Evolutionary conservation across 2,888 invertebrate genomes (phyloP).

Genomic region (Apomyelois bistriatella): DNA sequence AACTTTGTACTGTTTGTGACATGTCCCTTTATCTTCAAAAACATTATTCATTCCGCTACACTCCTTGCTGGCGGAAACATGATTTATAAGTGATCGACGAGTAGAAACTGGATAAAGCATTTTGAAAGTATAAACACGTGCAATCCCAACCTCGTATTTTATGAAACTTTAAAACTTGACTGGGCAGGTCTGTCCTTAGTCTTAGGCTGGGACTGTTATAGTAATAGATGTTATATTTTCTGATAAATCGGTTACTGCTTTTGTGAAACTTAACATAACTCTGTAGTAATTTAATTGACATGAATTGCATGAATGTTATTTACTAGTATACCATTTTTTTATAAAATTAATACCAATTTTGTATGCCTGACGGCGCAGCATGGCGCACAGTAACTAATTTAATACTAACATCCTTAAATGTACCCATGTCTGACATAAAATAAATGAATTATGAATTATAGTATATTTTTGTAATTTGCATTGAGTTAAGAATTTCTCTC

Average conservation of each 20-base stretch:
- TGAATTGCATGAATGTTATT: no score
- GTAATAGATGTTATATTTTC: neutral
- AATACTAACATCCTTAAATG: no score
- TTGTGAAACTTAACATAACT: no score
- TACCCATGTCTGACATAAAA: no score
- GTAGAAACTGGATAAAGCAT: constrained; percentile 25
- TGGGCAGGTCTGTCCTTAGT: constrained; percentile 28
- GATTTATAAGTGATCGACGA: constrained; percentile 42
- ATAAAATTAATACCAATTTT: no score
- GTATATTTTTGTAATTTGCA: no score
- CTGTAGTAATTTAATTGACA: no score
- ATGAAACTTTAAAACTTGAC: constrained; percentile 38
- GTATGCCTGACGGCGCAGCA: no score
- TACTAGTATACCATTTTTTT: no score
- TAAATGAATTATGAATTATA: no score
- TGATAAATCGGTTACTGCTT: neutral
- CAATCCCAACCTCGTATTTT: constrained; percentile 31
- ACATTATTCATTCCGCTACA: constrained; percentile 50
- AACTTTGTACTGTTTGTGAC: constrained; percentile 62
- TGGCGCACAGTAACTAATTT: no score
- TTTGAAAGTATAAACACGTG: constrained; percentile 36
- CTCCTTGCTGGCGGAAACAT: constrained; percentile 37
- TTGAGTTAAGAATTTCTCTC: no score
- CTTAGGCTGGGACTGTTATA: constrained; percentile 19
- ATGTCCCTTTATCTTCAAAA: constrained; percentile 40